These are phyloP conservation scores for Dicrostonyx torquatus DNA, from an alignment of 2,797 vertebrate genomes.

Conservation along the genomic window DNA sequence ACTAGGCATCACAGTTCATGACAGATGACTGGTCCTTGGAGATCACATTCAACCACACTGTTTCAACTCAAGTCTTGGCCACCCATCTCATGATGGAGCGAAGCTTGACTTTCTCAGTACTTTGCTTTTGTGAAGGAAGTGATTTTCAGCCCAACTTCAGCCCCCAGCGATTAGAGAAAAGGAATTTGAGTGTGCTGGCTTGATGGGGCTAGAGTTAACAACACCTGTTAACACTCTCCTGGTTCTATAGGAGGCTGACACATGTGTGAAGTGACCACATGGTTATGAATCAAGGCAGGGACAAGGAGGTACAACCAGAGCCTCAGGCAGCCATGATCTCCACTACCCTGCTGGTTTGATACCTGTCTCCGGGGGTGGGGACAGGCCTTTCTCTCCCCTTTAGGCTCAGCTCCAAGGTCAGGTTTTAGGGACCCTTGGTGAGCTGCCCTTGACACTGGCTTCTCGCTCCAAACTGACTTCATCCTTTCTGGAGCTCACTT, in stretches of 20 bases:
- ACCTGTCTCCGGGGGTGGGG: not conserved
- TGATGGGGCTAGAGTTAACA: not conserved
- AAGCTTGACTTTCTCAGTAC: not conserved
- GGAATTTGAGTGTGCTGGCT: not conserved
- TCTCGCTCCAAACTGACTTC: not conserved
- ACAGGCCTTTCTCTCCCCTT: not conserved
- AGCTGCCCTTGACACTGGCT: too few relatives aligned
- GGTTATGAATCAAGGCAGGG: not conserved
- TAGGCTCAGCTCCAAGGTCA: not conserved
- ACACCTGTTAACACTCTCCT: too few relatives aligned
- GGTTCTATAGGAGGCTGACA: not conserved
- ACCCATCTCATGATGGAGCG: not conserved
- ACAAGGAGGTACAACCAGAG: too few relatives aligned
- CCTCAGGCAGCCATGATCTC: not conserved
- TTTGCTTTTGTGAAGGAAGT: slow-evolving; percentile 47
- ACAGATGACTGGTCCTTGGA: not conserved
- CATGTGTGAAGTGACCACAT: not conserved
- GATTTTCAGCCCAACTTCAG: not conserved
- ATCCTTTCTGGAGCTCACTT: not conserved
- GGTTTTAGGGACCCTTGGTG: not conserved
- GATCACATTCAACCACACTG: not conserved
- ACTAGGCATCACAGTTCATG: not conserved
- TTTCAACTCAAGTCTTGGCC: not conserved
- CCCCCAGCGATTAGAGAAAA: not conserved
- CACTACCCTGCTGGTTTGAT: not conserved